Conservation (phyloP, 2,888 invertebrate genomes). For the Tiphia femorata region DNA sequence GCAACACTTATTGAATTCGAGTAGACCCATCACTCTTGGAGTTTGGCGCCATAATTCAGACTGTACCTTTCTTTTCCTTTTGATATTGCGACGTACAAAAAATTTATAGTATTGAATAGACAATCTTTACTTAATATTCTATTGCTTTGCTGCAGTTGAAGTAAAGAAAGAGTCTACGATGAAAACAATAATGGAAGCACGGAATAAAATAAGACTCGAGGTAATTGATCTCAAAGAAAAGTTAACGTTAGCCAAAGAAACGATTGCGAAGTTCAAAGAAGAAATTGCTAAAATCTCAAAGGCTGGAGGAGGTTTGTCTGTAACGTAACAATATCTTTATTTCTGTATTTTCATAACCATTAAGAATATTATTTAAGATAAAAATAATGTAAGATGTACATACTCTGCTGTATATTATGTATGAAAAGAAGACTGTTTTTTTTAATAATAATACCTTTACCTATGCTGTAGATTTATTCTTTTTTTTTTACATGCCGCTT, state of each 20-base stretch:
- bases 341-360: neutral
- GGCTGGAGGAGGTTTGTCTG: constrained; percentile 49
- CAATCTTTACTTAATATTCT: constrained; percentile 11
- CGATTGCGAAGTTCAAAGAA: constrained; percentile 84
- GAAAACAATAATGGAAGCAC: constrained; percentile 82
- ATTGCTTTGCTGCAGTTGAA: constrained; percentile 77
- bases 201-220: constrained; percentile 85
- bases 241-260: constrained; percentile 86
- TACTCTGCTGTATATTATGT: no score
- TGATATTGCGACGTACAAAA: neutral
- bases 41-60: constrained; percentile 89
- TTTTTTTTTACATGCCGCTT: no score
- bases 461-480: no score
- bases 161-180: constrained; percentile 86
- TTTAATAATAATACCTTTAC: neutral
- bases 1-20: constrained; percentile 87
- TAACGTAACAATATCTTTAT: constrained; percentile 36
- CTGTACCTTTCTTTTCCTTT: constrained; percentile 74
- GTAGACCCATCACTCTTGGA: constrained; percentile 80
- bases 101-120: neutral
- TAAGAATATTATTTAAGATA: neutral
- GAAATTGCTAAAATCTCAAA: constrained; percentile 75
- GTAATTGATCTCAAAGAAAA: constrained; percentile 88
- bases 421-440: no score
- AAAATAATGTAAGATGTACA: neutral